These are phyloP conservation scores for Protomyctophum bolini DNA, from an alignment of 2,113 vertebrate species.

Conservation along the genomic window DNA sequence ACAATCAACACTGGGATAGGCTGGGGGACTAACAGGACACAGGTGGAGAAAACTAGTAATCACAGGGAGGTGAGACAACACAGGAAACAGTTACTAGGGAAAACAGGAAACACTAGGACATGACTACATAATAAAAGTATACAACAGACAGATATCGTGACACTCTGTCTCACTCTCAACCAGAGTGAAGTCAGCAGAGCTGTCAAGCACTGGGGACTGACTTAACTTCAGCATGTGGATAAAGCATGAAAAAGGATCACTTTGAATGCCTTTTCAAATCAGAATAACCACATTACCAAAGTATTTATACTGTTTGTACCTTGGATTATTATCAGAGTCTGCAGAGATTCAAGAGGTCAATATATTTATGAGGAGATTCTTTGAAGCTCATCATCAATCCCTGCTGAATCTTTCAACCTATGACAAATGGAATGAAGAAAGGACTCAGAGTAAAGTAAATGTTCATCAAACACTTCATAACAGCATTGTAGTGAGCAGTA, in stretches of 20 bases:
- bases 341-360: conserved; percentile 80
- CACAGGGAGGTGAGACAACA: too few species aligned
- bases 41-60: too few species aligned
- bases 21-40: too few species aligned
- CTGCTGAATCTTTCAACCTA: conserved; percentile 93
- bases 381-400: conserved; percentile 93
- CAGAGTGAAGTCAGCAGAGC: conserved; percentile 61
- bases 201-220: conserved; percentile 48
- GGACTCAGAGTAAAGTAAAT: neutral
- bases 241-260: neutral
- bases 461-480: neutral
- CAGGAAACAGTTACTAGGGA: too few species aligned
- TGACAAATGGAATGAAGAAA: conserved; percentile 13
- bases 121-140: too few species aligned
- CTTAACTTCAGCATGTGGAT: conserved; percentile 54
- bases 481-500: neutral
- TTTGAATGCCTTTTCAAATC: neutral
- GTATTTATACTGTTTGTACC: conserved; percentile 27
- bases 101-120: too few species aligned
- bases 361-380: conserved; percentile 95
- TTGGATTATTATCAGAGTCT: conserved; percentile 44
- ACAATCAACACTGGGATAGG: too few species aligned
- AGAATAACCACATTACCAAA: neutral
- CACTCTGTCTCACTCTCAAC: conserved; percentile 54
- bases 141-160: too few species aligned